Percentiles rank a stretch among this genome's conserved stretches.
phyloP scores from a whole-genome alignment of 2,888 invertebrate genomes.

The Acleris literana region DNA sequence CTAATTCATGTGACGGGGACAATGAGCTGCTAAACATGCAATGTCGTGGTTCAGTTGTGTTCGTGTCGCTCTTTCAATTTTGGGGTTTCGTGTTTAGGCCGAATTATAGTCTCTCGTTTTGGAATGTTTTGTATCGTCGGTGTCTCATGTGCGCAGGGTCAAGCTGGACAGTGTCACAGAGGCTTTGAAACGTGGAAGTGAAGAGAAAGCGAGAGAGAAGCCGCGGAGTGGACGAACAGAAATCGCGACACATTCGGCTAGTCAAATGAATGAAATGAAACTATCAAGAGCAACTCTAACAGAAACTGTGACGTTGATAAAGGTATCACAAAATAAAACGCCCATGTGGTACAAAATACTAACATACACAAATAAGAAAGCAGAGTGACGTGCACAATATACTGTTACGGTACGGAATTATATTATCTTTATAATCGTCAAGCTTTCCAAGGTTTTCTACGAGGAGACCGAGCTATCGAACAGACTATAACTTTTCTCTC shows the following conservation, averaged over 20 bases:
- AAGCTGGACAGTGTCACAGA: slow-evolving; percentile 76
- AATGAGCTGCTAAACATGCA: slow-evolving; percentile 82
- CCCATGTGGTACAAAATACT: slow-evolving; percentile 73
- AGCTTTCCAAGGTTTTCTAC: slow-evolving; percentile 49
- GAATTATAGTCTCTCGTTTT: slow-evolving; percentile 60
- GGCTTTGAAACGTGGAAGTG: slow-evolving; percentile 71
- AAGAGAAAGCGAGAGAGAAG: slow-evolving; percentile 75
- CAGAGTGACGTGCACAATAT: slow-evolving; percentile 72
- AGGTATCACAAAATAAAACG: slow-evolving; percentile 84
- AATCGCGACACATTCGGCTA: slow-evolving; percentile 77
- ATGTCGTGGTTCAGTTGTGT: slow-evolving; percentile 78
- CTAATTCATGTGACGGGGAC: slow-evolving; percentile 79
- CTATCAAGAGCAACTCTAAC: slow-evolving; percentile 81
- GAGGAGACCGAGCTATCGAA: not conserved
- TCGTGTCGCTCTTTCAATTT: slow-evolving; percentile 62
- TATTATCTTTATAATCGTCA: slow-evolving; percentile 50
- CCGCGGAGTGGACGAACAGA: slow-evolving; percentile 62
- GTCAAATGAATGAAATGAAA: slow-evolving; percentile 80
- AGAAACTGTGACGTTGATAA: slow-evolving; percentile 81
- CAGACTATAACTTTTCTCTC: not conserved
- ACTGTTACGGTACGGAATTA: slow-evolving; percentile 60
- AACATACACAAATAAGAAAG: slow-evolving; percentile 68
- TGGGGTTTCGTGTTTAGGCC: slow-evolving; percentile 69
- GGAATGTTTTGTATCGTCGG: slow-evolving; percentile 53
- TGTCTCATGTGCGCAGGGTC: slow-evolving; percentile 72